A percentile compares a stretch with the other conserved stretches of the same genome.
phyloP scores from a whole-genome alignment of 2,113 vertebrate genomes.

The Heterochromis multidens region DNA sequence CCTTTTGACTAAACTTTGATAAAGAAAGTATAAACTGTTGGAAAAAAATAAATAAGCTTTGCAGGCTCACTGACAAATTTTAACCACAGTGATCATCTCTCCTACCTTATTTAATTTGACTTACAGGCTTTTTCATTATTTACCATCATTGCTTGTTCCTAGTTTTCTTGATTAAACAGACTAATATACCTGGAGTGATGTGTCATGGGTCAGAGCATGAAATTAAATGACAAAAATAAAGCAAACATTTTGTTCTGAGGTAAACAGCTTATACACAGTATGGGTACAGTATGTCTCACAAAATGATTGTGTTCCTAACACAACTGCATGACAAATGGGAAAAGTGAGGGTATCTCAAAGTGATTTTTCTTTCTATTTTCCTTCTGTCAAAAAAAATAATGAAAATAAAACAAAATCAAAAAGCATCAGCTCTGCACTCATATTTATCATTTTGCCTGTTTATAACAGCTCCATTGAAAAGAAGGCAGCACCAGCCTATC shows the following conservation, averaged over 20 bases:
- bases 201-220: not conserved
- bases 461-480: slow-evolving; percentile 1
- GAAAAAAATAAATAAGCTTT: not conserved
- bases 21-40: not conserved
- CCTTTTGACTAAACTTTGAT: not conserved
- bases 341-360: not conserved
- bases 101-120: not conserved
- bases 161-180: not conserved
- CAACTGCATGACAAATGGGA: not conserved
- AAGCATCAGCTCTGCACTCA: not conserved
- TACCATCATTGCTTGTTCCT: not conserved
- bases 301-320: not conserved
- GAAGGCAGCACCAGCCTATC: not conserved
- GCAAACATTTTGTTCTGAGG: not conserved
- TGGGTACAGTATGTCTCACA: not conserved
- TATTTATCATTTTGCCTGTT: not conserved
- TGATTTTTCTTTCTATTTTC: not conserved
- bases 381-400: not conserved
- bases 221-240: not conserved
- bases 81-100: not conserved
- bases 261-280: not conserved
- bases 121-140: not conserved
- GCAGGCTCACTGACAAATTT: not conserved
- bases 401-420: not conserved
- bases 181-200: not conserved